Conservation (phyloP, 64 coral and sea anemone genomes). For the Montipora capricornis region DNA sequence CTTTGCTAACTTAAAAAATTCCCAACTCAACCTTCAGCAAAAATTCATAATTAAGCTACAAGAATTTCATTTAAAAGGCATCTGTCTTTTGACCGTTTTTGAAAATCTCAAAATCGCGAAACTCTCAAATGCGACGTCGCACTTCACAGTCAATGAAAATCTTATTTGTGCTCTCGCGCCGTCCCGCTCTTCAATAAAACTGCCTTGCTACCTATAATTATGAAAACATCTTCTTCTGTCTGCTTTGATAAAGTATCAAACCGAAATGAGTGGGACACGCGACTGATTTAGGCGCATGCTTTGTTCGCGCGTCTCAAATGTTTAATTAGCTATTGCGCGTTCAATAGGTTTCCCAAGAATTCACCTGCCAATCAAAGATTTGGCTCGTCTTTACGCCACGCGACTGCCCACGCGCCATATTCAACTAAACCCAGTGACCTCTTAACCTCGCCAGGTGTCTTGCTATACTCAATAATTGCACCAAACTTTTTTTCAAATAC, state of each 20-base stretch:
- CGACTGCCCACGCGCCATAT: slow-evolving; percentile 85
- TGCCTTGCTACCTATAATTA: slow-evolving; percentile 72
- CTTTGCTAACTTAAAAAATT: slow-evolving; percentile 4
- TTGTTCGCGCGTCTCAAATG: slow-evolving; percentile 77
- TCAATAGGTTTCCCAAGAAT: slow-evolving; percentile 73
- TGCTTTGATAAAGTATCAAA: slow-evolving; percentile 73
- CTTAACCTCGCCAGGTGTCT: slow-evolving; percentile 79
- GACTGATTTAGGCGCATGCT: slow-evolving; percentile 73
- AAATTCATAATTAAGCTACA: neutral
- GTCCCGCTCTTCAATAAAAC: slow-evolving; percentile 63
- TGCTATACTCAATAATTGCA: slow-evolving; percentile 4
- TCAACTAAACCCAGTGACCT: slow-evolving; percentile 50
- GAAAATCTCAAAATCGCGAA: neutral
- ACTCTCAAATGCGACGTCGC: neutral
- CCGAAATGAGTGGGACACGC: slow-evolving; percentile 85
- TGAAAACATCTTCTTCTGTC: slow-evolving; percentile 69
- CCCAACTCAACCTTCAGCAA: neutral
- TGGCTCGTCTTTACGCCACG: slow-evolving; percentile 70
- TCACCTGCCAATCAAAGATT: slow-evolving; percentile 79
- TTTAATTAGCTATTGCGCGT: slow-evolving; percentile 94
- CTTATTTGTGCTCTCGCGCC: slow-evolving; percentile 43
- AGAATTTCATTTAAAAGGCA: neutral
- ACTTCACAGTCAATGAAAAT: neutral
- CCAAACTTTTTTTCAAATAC: slow-evolving; percentile 58
- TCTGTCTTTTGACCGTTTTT: neutral